Percentiles rank a stretch among this genome's conserved stretches.
Evolutionary conservation across 2,888 invertebrate genomes (phyloP).

Genomic region (Notocelia uddmanniana): DNA sequence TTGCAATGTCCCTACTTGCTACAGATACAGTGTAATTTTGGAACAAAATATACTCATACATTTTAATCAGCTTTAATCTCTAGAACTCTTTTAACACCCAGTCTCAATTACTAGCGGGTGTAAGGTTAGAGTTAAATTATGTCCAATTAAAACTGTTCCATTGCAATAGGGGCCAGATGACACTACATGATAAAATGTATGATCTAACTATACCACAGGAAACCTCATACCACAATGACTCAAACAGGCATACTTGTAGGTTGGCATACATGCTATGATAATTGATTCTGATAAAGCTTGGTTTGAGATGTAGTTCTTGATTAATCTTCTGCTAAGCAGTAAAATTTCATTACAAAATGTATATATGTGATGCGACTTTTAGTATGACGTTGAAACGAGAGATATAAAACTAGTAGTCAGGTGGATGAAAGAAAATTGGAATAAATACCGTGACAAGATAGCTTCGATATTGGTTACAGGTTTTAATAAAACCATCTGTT

Average conservation of each 20-base stretch:
- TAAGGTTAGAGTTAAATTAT: constrained; percentile 10
- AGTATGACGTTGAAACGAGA: neutral
- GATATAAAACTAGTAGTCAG: neutral
- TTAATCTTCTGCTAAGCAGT: too few species aligned
- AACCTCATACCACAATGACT: neutral
- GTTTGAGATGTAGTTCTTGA: too few species aligned
- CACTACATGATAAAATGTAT: neutral
- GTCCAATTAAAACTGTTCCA: constrained; percentile 18
- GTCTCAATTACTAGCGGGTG: constrained; percentile 1
- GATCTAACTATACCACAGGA: neutral
- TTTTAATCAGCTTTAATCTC: neutral
- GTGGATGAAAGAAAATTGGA: neutral
- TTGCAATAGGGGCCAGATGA: neutral
- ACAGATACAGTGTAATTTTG: too few species aligned
- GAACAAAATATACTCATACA: too few species aligned
- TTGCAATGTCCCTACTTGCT: too few species aligned
- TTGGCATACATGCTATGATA: neutral
- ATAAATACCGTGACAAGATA: constrained; percentile 85
- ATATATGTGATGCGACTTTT: constrained; percentile 8
- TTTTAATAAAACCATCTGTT: constrained; percentile 90
- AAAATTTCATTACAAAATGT: too few species aligned
- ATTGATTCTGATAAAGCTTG: too few species aligned
- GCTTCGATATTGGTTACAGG: constrained; percentile 91
- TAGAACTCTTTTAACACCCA: constrained; percentile 2
- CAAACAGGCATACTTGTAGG: neutral